Percentiles rank a stretch among this genome's conserved stretches.
Evolutionary conservation across 2,888 invertebrate genomes (phyloP).

Genomic region (Rapana venosa): DNA sequence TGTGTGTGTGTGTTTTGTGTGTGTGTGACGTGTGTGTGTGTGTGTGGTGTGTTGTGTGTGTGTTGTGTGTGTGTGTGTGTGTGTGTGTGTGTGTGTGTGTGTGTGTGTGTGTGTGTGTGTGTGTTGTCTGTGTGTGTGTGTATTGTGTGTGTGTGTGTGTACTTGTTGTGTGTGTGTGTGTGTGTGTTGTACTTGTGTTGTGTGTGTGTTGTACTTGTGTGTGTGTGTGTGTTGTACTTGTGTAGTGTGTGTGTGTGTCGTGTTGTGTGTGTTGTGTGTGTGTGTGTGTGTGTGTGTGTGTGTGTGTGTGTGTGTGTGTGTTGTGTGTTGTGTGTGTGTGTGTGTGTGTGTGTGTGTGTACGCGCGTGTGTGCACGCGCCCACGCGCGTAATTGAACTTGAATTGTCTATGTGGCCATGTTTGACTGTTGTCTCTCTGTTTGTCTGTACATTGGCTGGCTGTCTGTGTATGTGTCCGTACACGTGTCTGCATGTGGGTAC

Average conservation of each 20-base stretch:
- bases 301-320: background rate
- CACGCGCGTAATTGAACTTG: too few species aligned
- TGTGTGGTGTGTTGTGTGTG: too few species aligned
- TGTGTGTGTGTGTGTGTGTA: background rate
- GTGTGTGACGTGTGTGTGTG: too few species aligned
- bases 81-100: too few species aligned
- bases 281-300: slow-evolving; percentile 14
- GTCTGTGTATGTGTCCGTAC: background rate
- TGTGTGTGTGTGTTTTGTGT: too few species aligned
- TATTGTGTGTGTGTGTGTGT: slow-evolving; percentile 27
- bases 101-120: background rate
- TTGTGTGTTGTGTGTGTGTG: background rate
- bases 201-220: slow-evolving; percentile 2
- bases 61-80: too few species aligned
- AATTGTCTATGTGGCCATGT: too few species aligned
- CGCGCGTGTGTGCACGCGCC: too few species aligned
- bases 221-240: background rate
- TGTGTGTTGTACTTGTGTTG: too few species aligned
- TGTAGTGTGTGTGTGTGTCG: background rate
- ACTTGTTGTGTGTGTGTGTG: slow-evolving; percentile 10
- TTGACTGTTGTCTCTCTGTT: too few species aligned
- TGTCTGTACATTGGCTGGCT: background rate
- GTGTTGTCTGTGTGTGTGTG: too few species aligned
- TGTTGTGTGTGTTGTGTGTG: background rate
- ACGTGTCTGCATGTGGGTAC: background rate